Base-by-base conservation (phyloP, 2,888 invertebrate genomes). In the Xestia rhomboidea region DNA sequence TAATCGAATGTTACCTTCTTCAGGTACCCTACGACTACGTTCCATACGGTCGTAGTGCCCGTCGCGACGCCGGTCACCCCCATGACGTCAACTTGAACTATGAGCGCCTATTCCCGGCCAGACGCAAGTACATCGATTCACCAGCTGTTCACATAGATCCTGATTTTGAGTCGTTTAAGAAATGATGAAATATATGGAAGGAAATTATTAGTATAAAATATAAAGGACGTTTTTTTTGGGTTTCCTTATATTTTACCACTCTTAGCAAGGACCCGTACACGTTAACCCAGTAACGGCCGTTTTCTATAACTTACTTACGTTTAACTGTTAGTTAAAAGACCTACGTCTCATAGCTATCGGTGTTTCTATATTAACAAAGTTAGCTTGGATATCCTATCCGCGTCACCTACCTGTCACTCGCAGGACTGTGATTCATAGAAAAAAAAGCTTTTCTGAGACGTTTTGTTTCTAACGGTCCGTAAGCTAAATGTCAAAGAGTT, bases 1-100 rank as follows among this genome's bases (percentile, higher is more conserved):
- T 76, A 46, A 57, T 67, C 13, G 2, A 44, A 34, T 67, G 2
- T 62, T 51, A 0, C 46, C 13, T 69, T 41, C n/a, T 73, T 0
- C 89, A 96, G 96, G 96, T 96, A 0, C 96, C 96, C 0, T 96
- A 96, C 68, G 96, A 96, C 88, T 96, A 96, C 84, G 93, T 95
- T 0, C 96, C 96, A 0, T 81, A 96, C 18, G 96, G 96, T 0
- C 88, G 93, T 0, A 73, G 90, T 5, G 76, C 89, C 0, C 89
- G 90, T 0, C 84, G 92, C 4, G 76, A 76, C 0, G 67, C 54
- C 0, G 44, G 73, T 0, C 93, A 95, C 30, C 93, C 95, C 0
- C 93, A 92, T 0, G 96, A 96, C 76, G 87, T 96, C 2, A 93
- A 89, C 66, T 87, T 94, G 2, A 92, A 93, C 85, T 95, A 96